phyloP scores from a whole-genome alignment of 2,888 invertebrate species.

The Acrocera orbiculus region DNA sequence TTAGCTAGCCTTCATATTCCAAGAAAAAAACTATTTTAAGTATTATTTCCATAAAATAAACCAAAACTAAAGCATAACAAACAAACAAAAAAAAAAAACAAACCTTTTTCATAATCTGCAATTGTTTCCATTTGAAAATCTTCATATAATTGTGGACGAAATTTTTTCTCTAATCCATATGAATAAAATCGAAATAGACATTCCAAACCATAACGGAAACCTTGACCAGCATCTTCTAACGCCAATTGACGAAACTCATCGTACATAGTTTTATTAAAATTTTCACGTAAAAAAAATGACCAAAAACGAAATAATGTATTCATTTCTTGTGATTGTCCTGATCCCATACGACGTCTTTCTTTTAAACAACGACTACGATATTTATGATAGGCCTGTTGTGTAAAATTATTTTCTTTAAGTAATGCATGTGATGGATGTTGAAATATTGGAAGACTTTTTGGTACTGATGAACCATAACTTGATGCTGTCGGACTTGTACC shows the following conservation, averaged over 20 bases:
- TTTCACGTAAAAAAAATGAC: conserved; percentile 97
- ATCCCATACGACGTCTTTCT: conserved; percentile 85
- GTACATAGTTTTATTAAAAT: conserved; percentile 97
- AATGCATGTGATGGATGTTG: conserved; percentile 93
- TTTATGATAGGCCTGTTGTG: conserved; percentile 93
- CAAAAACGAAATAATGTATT: conserved; percentile 98
- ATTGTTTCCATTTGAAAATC: conserved; percentile 92
- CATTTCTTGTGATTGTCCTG: conserved; percentile 96
- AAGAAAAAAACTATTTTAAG: not conserved
- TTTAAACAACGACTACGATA: conserved; percentile 76
- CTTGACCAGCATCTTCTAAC: conserved; percentile 79
- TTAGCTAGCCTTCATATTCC: not conserved
- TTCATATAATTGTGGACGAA: conserved; percentile 84
- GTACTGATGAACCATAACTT: conserved; percentile 59
- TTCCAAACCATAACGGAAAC: conserved; percentile 76
- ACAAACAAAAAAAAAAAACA: conserved; percentile 13
- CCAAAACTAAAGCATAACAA: not conserved
- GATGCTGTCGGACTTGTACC: conserved; percentile 61
- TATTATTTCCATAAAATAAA: too few relatives aligned
- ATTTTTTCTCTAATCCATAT: conserved; percentile 92
- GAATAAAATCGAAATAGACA: conserved; percentile 92
- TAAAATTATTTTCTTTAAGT: conserved; percentile 91
- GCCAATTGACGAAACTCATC: conserved; percentile 81
- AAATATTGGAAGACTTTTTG: conserved; percentile 73
- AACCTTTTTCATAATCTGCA: conserved; percentile 73